Evolutionary conservation across 2,797 vertebrate genomes (phyloP).

Genomic region (Brachymystax lenok): DNA sequence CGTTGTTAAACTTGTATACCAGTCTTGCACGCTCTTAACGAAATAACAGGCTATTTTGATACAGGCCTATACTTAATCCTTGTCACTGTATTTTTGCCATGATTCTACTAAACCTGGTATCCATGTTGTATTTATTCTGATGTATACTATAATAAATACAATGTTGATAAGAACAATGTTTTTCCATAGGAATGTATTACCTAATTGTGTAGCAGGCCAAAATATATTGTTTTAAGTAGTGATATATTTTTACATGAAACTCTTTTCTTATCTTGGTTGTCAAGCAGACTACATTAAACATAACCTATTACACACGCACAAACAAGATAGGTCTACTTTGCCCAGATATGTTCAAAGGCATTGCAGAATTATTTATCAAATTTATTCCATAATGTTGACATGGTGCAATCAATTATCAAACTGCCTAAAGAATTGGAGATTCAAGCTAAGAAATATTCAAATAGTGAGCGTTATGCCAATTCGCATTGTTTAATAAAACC

Average conservation of each 20-base stretch:
- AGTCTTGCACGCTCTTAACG: slow-evolving; percentile 41
- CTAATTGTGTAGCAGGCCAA: slow-evolving; percentile 6
- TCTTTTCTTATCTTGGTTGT: background rate
- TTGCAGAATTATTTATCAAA: slow-evolving; percentile 60
- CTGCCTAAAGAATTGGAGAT: slow-evolving; percentile 28
- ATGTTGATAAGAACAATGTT: slow-evolving; percentile 46
- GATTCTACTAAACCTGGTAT: slow-evolving; percentile 63
- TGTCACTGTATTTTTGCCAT: slow-evolving; percentile 39
- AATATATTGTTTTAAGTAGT: slow-evolving; percentile 7
- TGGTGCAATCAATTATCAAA: slow-evolving; percentile 47
- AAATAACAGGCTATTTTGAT: slow-evolving; percentile 54
- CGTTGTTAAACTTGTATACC: slow-evolving; percentile 41
- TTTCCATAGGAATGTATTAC: slow-evolving; percentile 29
- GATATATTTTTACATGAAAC: slow-evolving; percentile 2
- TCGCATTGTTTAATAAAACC: slow-evolving; percentile 47
- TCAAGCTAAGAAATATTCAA: slow-evolving; percentile 32
- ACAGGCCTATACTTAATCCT: slow-evolving; percentile 50
- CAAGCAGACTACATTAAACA: slow-evolving; percentile 10
- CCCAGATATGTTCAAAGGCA: slow-evolving; percentile 36
- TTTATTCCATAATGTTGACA: slow-evolving; percentile 50
- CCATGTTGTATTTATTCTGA: slow-evolving; percentile 69
- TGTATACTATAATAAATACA: slow-evolving; percentile 68
- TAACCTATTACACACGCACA: slow-evolving; percentile 26
- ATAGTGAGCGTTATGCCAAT: slow-evolving; percentile 33
- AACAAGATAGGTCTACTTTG: slow-evolving; percentile 9